A percentile compares a stretch with the other conserved stretches of the same genome.
phyloP scores from a whole-genome alignment of 2,113 vertebrate genomes.

The Pseudorasbora parva region DNA sequence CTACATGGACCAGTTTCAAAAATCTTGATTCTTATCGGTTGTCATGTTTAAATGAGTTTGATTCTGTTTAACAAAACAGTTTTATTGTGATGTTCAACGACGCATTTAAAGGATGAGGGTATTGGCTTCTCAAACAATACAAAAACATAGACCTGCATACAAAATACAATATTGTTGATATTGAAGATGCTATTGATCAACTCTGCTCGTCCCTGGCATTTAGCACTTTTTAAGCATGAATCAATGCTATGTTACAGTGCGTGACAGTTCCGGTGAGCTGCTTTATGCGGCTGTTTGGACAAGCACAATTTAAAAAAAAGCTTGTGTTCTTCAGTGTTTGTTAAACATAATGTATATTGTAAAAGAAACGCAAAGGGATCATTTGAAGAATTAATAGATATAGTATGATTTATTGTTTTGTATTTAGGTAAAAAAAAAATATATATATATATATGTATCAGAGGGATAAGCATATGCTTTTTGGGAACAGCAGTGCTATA shows the following conservation, averaged over 20 bases:
- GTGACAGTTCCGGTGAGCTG: slow-evolving; percentile 15
- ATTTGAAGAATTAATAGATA: slow-evolving; percentile 60
- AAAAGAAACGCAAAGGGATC: slow-evolving; percentile 68
- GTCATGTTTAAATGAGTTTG: slow-evolving; percentile 64
- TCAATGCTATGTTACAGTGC: slow-evolving; percentile 37
- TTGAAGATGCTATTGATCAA: slow-evolving; percentile 30
- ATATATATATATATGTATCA: slow-evolving; percentile 52
- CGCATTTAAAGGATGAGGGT: not conserved
- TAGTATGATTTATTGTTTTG: slow-evolving; percentile 66
- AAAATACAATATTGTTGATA: slow-evolving; percentile 25
- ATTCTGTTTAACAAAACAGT: slow-evolving; percentile 9
- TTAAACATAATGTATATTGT: slow-evolving; percentile 68
- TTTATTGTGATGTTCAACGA: slow-evolving; percentile 44
- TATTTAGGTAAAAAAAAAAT: slow-evolving; percentile 66
- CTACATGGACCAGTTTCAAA: slow-evolving; percentile 52
- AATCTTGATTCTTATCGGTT: slow-evolving; percentile 57
- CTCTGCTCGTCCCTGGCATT: slow-evolving; percentile 22
- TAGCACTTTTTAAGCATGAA: slow-evolving; percentile 47
- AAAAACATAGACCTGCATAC: not conserved
- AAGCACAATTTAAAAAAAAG: slow-evolving; percentile 54
- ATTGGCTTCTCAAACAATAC: not conserved
- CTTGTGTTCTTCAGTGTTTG: slow-evolving; percentile 67
- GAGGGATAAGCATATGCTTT: slow-evolving; percentile 55
- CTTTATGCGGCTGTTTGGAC: slow-evolving; percentile 20
- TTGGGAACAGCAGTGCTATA: slow-evolving; percentile 65